phyloP scores from a whole-genome alignment of 2,888 invertebrate genomes.

The Geophilus truncorum region DNA sequence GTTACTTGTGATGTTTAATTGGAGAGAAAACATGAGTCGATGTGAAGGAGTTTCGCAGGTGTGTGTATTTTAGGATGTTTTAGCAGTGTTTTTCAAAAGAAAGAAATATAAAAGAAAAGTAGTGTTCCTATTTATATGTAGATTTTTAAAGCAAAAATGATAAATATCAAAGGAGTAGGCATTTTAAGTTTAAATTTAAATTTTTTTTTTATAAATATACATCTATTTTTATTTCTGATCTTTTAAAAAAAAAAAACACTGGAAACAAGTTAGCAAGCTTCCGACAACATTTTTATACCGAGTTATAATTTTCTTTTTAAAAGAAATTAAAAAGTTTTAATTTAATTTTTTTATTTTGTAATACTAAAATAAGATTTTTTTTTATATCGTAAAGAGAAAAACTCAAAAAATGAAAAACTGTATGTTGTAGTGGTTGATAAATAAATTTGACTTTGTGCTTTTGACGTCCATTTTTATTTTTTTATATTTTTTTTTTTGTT shows the following conservation, averaged over 20 bases:
- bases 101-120: too few relatives aligned
- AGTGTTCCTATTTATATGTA: constrained; percentile 8
- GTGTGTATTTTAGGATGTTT: not conserved
- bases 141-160: not conserved
- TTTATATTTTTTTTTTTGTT: not conserved
- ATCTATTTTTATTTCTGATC: too few relatives aligned
- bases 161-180: too few relatives aligned
- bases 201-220: not conserved
- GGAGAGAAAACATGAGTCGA: not conserved
- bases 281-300: not conserved
- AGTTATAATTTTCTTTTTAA: not conserved
- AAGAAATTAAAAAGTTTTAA: not conserved
- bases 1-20: not conserved
- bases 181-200: not conserved
- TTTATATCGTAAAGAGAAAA: too few relatives aligned
- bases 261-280: too few relatives aligned
- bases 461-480: not conserved
- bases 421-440: constrained; percentile 6
- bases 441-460: constrained; percentile 14
- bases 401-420: not conserved
- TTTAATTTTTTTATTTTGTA: constrained; percentile 27
- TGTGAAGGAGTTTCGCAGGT: not conserved
- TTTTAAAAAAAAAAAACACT: not conserved
- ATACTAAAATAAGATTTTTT: not conserved
- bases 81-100: not conserved